A percentile compares a stretch with the other conserved stretches of the same genome.
These are phyloP conservation scores for Therioaphis trifolii DNA, from an alignment of 2,888 invertebrate genomes.

Conservation along the genomic window DNA sequence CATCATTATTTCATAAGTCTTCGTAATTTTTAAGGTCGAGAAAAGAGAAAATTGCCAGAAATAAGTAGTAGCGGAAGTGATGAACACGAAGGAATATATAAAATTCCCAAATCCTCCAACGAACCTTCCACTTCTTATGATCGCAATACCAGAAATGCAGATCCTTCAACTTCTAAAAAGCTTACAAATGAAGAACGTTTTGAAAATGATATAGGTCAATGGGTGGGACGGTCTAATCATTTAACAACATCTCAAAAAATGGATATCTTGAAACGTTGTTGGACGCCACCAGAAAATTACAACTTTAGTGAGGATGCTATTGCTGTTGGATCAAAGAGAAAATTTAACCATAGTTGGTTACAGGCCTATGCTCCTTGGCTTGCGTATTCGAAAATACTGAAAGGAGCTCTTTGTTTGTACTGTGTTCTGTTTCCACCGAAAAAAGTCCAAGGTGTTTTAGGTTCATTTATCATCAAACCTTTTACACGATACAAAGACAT, in stretches of 20 bases:
- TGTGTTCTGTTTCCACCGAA: slow-evolving; percentile 60
- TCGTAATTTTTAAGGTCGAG: not conserved
- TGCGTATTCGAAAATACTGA: not conserved
- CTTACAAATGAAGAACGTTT: too few species aligned
- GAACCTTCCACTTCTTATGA: too few species aligned
- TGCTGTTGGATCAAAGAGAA: not conserved
- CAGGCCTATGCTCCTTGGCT: slow-evolving; percentile 17
- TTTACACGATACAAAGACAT: too few species aligned
- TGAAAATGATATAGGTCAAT: too few species aligned
- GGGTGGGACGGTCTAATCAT: too few species aligned
- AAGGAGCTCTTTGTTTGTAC: slow-evolving; percentile 21
- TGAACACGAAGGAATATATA: too few species aligned
- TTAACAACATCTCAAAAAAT: too few species aligned
- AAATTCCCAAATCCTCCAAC: too few species aligned
- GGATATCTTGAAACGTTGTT: slow-evolving; percentile 33
- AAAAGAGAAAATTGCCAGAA: not conserved
- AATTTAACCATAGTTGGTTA: slow-evolving; percentile 14
- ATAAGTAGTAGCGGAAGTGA: not conserved
- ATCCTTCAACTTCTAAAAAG: too few species aligned
- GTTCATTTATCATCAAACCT: slow-evolving; percentile 14
- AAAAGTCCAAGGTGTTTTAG: slow-evolving; percentile 64
- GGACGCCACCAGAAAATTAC: slow-evolving; percentile 3
- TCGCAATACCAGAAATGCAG: too few species aligned
- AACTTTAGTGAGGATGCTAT: slow-evolving; percentile 9
- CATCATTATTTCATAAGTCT: too few species aligned